Evolutionary conservation across 2,888 invertebrate genomes (phyloP).

Genomic region (Amitus sp.): DNA sequence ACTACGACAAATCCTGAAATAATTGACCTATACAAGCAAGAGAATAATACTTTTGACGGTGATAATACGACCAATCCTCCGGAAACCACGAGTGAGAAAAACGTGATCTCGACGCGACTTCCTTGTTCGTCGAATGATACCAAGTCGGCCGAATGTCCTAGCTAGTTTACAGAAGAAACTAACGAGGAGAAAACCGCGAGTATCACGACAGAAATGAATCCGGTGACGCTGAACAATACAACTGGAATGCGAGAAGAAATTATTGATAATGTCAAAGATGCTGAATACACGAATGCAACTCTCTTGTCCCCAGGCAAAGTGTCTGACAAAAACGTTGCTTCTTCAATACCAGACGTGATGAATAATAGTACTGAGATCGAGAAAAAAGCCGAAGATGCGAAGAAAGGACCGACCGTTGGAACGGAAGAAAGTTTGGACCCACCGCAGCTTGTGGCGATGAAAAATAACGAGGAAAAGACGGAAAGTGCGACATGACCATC

Average conservation of each 20-base stretch:
- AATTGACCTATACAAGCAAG: constrained; percentile 3
- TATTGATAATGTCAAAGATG: constrained; percentile 4
- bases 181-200: constrained; percentile 1
- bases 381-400: background rate
- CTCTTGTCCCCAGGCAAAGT: too few species aligned
- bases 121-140: constrained; percentile 16
- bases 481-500: constrained; percentile 19
- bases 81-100: constrained; percentile 1
- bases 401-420: background rate
- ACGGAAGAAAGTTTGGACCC: background rate
- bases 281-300: background rate
- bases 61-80: constrained; percentile 15
- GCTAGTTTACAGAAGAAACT: constrained; percentile 11
- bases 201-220: background rate
- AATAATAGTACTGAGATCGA: background rate
- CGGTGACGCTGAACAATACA: background rate
- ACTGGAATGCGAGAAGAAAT: background rate
- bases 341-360: background rate
- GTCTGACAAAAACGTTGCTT: background rate
- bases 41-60: constrained; percentile 8
- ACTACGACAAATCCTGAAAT: background rate
- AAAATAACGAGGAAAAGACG: constrained; percentile 2
- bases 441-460: too few species aligned
- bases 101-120: constrained; percentile 13
- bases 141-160: constrained; percentile 18